These are phyloP conservation scores for cattle (Bos taurus) DNA, from an alignment of 2,113 vertebrate genomes.

Conservation along the genomic window ARS-UCD2.0 NC_037356.1:25392501-25393000, in stretches of 20 bases:
- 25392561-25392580: not conserved
- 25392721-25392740: not conserved
- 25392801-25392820: not conserved
- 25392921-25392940: not conserved
- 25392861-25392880: not conserved
- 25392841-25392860: too few relatives aligned
- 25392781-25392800: not conserved
- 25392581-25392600: accelerated
- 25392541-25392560: not conserved
- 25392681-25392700: not conserved
- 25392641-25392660: not conserved
- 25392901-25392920: not conserved
- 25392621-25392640: not conserved
- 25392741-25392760: not conserved
- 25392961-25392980: not conserved
- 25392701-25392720: not conserved
- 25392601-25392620: not conserved
- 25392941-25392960: not conserved
- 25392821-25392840: not conserved
- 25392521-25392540: not conserved
- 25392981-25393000: not conserved
- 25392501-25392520: not conserved
- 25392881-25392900: not conserved
- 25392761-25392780: not conserved
- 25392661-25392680: not conserved